A percentile compares a stretch with the other conserved stretches of the same genome.
These are phyloP conservation scores for Alces alces DNA, from an alignment of 2,113 vertebrate species.

Conservation along the genomic window DNA sequence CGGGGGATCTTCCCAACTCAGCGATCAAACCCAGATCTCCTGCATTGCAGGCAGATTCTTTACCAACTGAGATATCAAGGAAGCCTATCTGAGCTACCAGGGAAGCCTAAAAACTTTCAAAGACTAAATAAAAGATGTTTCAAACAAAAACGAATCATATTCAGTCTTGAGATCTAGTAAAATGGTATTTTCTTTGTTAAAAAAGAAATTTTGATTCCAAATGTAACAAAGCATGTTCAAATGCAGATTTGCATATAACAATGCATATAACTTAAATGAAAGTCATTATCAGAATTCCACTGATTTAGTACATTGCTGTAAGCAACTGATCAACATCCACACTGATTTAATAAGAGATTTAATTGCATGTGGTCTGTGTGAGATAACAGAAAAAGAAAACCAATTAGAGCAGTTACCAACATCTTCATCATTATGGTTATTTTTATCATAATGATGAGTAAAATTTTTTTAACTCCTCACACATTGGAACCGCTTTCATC, in stretches of 20 bases:
- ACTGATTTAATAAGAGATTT: not conserved
- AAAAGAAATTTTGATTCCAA: not conserved
- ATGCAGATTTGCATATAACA: not conserved
- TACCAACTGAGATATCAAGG: not conserved
- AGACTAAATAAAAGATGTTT: not conserved
- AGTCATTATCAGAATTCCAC: not conserved
- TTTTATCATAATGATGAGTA: not conserved
- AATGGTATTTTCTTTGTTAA: not conserved
- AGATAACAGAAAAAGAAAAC: slow-evolving; percentile 3
- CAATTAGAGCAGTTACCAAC: not conserved
- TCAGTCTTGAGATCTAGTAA: not conserved
- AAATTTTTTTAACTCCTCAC: not conserved
- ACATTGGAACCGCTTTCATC: not conserved
- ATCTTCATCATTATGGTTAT: not conserved
- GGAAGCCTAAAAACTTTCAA: not conserved
- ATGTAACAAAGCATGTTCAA: not conserved
- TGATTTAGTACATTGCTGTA: not conserved
- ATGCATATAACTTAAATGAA: not conserved
- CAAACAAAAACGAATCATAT: not conserved
- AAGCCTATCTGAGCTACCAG: not conserved
- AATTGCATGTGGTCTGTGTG: not conserved
- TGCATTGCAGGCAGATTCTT: not conserved
- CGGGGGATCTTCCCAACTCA: not conserved
- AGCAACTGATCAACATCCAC: not conserved
- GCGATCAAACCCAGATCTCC: not conserved